Conservation (phyloP, 2,888 invertebrate species). For the Bellardia pandia region DNA sequence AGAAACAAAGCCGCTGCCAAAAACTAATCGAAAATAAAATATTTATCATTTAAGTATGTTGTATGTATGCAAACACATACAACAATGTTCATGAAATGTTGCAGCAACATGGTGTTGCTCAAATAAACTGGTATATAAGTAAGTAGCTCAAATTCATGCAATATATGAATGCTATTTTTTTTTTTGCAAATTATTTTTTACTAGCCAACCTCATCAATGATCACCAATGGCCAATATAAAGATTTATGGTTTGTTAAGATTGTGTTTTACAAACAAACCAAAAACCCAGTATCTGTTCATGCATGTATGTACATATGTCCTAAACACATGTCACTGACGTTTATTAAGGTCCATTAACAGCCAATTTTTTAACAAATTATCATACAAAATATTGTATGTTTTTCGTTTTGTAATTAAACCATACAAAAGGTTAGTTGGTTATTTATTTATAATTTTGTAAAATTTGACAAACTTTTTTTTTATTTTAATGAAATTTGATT, state of each 20-base stretch:
- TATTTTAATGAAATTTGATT: background rate
- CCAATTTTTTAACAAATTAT: background rate
- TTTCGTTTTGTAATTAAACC: too few relatives aligned
- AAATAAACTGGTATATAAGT: too few relatives aligned
- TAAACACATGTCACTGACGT: background rate
- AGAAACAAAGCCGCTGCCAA: background rate
- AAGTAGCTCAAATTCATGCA: background rate
- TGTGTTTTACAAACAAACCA: background rate
- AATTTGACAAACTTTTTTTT: background rate
- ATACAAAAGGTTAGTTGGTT: background rate
- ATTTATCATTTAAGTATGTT: constrained; percentile 1
- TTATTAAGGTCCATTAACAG: constrained; percentile 8
- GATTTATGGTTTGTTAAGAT: constrained; percentile 21
- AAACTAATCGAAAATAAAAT: background rate
- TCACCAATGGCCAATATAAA: constrained; percentile 5
- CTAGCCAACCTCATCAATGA: constrained; percentile 10
- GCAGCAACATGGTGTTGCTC: background rate
- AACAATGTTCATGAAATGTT: constrained; percentile 11
- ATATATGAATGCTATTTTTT: constrained; percentile 11
- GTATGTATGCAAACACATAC: too few relatives aligned
- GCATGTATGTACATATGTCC: too few relatives aligned
- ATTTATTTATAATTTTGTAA: background rate
- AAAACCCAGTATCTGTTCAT: background rate
- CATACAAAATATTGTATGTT: too few relatives aligned
- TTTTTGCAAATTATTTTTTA: background rate